Evolutionary conservation across 2,113 vertebrate genomes (phyloP), one percentile per base, ranked within the genome.

Genomic region (Sialia sialis): DNA sequence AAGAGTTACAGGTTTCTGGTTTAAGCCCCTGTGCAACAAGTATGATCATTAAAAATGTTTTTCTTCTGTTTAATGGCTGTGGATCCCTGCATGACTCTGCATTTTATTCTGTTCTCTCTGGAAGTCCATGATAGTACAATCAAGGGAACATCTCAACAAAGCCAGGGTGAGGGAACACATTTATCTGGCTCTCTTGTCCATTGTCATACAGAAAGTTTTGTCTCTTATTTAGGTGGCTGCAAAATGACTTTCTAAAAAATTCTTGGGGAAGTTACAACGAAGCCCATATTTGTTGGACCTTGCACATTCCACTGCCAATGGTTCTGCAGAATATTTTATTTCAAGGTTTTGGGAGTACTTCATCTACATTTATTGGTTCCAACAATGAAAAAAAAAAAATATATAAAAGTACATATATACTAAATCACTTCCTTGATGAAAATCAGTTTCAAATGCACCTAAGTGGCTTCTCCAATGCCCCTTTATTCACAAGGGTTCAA

Each of bases 401-500:
- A 38, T 49, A 29, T 39, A 13, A 23, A 79, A 79, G 14, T 76
- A 20, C 5, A 0, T 43, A 21, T 41, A 18, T 7, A 13, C 34
- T 27, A 79, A 79, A 69, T 77, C 21, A 16, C 16, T 82, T 80
- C 34, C 48, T 49, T 15, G 20, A 26, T 69, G 62, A 77, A 94
- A 78, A 55, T 17, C 51, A 62, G 26, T 54, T 55, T 74, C 74
- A 41, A 85, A 89, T 74, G 27, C 34, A 41, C 4, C 1, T 44
- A 52, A 81, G 41, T 69, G 55, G 22, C 41, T 94, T 83, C 72
- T 90, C 44, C 74, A 73, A 11, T 82, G 56, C 32, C 58, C 56
- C 84, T 72, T 83, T 90, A 78, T 75, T 93, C 56, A 78, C 62
- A 58, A 81, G 52, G 72, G 72, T 85, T 95, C 79, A 78, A 94